A percentile compares a stretch with the other conserved stretches of the same genome.
These are phyloP conservation scores for Echeneis naucrates DNA, from an alignment of 2,797 vertebrate genomes.

Conservation along the genomic window DNA sequence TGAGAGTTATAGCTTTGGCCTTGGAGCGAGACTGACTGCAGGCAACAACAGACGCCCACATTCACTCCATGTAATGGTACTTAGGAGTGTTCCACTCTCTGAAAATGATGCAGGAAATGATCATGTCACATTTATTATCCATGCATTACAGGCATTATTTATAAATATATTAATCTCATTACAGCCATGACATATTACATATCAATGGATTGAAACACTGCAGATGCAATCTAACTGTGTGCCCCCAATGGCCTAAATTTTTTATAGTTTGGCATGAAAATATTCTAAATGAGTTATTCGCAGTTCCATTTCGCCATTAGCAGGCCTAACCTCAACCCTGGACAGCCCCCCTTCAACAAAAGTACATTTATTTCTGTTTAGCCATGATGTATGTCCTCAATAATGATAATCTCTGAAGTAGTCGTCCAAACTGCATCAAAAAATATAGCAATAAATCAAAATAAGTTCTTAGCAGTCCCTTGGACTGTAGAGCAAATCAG, in stretches of 20 bases:
- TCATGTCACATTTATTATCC: slow-evolving; percentile 6
- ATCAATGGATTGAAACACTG: not conserved
- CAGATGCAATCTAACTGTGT: too few relatives aligned
- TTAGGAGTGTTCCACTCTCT: slow-evolving; percentile 14
- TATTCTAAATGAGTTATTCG: not conserved
- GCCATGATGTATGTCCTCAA: too few relatives aligned
- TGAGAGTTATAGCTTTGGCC: slow-evolving; percentile 42
- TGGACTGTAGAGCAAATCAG: too few relatives aligned
- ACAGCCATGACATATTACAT: not conserved
- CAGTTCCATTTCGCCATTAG: not conserved
- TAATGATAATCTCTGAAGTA: too few relatives aligned
- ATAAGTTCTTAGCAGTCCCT: too few relatives aligned
- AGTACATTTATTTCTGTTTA: too few relatives aligned
- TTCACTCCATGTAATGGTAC: slow-evolving; percentile 33
- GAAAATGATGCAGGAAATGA: slow-evolving; percentile 34
- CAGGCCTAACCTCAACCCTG: too few relatives aligned
- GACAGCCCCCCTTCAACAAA: too few relatives aligned
- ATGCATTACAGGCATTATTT: slow-evolving; percentile 10
- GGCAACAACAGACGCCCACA: slow-evolving; percentile 41
- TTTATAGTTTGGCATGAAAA: too few relatives aligned
- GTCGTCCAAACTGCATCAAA: too few relatives aligned
- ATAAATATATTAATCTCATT: slow-evolving; percentile 19
- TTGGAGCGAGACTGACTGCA: slow-evolving; percentile 38
- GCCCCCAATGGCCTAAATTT: too few relatives aligned
- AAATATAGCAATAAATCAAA: too few relatives aligned